phyloP scores from a whole-genome alignment of 2,113 vertebrate genomes.

The Manacus vitellinus region DNA sequence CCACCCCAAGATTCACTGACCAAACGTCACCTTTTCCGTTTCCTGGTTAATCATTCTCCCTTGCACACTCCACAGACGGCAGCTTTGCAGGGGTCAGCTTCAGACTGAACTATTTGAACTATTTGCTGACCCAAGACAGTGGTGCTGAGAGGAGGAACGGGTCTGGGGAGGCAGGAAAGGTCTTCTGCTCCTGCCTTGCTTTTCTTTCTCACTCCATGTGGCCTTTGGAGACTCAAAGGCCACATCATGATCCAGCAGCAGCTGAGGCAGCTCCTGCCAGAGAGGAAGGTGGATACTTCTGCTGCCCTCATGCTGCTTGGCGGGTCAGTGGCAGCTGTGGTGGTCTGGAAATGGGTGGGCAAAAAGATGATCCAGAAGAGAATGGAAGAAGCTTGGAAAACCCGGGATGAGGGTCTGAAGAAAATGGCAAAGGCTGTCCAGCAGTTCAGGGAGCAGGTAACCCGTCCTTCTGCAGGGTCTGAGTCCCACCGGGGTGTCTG shows the following conservation, averaged over 20 bases:
- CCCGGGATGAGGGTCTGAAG: slow-evolving; percentile 12
- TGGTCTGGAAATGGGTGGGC: slow-evolving; percentile 37
- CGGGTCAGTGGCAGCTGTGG: not conserved
- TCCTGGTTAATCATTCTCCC: slow-evolving; percentile 7
- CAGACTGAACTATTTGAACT: not conserved
- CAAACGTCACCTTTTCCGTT: not conserved
- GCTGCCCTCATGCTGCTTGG: not conserved
- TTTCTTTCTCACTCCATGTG: not conserved
- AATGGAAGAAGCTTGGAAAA: slow-evolving; percentile 41
- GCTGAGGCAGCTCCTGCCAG: slow-evolving; percentile 7
- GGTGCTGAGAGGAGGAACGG: not conserved
- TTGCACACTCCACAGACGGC: not conserved
- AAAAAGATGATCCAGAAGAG: slow-evolving; percentile 11
- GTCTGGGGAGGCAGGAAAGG: not conserved
- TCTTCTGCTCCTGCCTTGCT: not conserved
- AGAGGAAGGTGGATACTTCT: not conserved
- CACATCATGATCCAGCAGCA: not conserved
- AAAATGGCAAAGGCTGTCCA: slow-evolving; percentile 53
- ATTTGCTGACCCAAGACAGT: not conserved
- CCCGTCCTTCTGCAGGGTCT: not conserved
- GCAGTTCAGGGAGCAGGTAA: slow-evolving; percentile 66
- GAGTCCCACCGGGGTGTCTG: not conserved
- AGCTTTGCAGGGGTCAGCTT: not conserved
- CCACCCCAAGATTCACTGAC: not conserved
- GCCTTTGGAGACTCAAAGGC: too few relatives aligned